phyloP scores from a whole-genome alignment of 2,113 vertebrate species.

The Ammodytes dubius region DNA sequence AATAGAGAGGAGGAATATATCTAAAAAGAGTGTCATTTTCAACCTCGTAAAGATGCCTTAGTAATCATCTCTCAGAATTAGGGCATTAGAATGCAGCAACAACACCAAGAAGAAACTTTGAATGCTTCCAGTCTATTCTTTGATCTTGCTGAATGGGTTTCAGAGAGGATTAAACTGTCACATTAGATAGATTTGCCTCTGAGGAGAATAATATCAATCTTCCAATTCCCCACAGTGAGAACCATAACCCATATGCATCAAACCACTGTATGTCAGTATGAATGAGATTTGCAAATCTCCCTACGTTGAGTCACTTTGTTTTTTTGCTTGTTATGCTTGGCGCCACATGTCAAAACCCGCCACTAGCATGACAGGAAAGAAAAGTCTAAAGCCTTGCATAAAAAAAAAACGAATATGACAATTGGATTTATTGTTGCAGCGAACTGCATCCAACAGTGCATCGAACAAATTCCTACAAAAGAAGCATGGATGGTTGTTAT shows the following conservation, averaged over 20 bases:
- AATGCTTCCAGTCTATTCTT: conserved; percentile 44
- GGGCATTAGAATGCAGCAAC: conserved; percentile 18
- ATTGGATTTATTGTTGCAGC: conserved; percentile 30
- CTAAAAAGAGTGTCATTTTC: conserved; percentile 20
- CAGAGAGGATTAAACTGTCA: conserved; percentile 71
- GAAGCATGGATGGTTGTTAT: conserved; percentile 4
- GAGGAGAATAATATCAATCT: conserved; percentile 53
- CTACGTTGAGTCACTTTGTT: conserved; percentile 48
- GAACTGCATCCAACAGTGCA: not conserved
- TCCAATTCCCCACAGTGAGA: conserved; percentile 40
- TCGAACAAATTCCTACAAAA: conserved; percentile 18
- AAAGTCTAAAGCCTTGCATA: conserved; percentile 8
- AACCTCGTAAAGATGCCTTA: conserved; percentile 4
- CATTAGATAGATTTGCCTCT: conserved; percentile 62
- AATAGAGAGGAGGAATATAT: not conserved
- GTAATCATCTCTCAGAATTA: conserved; percentile 40
- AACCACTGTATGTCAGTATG: conserved; percentile 25
- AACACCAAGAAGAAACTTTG: conserved; percentile 31
- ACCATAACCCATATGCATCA: conserved; percentile 48
- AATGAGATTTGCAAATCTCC: conserved; percentile 56
- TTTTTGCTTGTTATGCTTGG: conserved; percentile 45
- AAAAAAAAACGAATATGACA: conserved; percentile 4
- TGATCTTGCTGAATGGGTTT: conserved; percentile 52
- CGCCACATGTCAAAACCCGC: conserved; percentile 48
- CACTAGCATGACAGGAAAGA: conserved; percentile 7